Evolutionary conservation across 2,888 invertebrate species (phyloP).

Genomic region (Tetranychus truncatus): DNA sequence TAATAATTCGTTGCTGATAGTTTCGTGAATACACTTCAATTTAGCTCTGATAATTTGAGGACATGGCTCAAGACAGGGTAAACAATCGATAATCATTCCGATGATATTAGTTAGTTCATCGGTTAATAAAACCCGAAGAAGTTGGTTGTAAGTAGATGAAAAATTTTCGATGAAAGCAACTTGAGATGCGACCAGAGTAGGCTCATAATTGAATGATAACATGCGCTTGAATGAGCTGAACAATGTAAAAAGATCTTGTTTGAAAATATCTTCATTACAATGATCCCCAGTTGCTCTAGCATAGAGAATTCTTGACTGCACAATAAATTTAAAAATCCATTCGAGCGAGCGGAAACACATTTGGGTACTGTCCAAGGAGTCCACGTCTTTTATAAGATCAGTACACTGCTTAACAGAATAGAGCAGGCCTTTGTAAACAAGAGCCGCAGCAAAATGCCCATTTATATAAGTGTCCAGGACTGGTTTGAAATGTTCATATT

Average conservation of each 20-base stretch:
- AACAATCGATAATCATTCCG: conserved; percentile 40
- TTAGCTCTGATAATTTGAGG: conserved; percentile 41
- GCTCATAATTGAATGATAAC: conserved; percentile 33
- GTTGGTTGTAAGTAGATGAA: conserved; percentile 62
- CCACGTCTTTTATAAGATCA: conserved; percentile 50
- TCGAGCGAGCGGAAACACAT: conserved; percentile 75
- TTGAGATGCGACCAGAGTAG: conserved; percentile 34
- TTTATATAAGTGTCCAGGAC: conserved; percentile 84
- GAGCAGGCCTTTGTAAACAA: conserved; percentile 50
- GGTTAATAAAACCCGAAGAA: conserved; percentile 41
- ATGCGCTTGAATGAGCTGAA: conserved; percentile 55
- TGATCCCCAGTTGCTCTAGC: conserved; percentile 55
- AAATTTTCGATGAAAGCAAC: conserved; percentile 62
- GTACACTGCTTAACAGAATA: conserved; percentile 73
- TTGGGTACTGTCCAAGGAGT: conserved; percentile 68
- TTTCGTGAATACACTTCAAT: conserved; percentile 58
- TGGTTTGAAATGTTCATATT: conserved; percentile 82
- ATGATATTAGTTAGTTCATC: conserved; percentile 61
- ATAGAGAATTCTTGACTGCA: conserved; percentile 46
- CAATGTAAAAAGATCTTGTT: conserved; percentile 45
- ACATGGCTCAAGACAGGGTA: conserved; percentile 6
- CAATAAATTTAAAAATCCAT: conserved; percentile 77
- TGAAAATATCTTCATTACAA: conserved; percentile 69
- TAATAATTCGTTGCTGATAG: conserved; percentile 53
- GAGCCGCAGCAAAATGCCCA: conserved; percentile 78